Percentiles rank a stretch among this genome's conserved stretches.
phyloP scores from a whole-genome alignment of 2,113 vertebrate species.

The Podilymbus podiceps region DNA sequence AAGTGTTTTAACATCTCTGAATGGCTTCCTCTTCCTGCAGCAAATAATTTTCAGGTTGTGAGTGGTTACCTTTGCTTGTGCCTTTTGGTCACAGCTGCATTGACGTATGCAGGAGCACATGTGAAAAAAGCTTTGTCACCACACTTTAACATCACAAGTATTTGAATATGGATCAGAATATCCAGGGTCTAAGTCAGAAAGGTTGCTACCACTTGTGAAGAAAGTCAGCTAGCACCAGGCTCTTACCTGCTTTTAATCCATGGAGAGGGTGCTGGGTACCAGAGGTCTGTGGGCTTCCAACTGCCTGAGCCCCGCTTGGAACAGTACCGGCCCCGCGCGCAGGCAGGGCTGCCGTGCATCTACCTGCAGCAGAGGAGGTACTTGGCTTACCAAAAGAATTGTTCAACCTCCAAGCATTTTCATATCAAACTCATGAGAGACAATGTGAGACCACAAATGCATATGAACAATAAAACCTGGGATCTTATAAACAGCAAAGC shows the following conservation, averaged over 20 bases:
- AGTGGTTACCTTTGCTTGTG: background rate
- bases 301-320: background rate
- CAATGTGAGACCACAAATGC: background rate
- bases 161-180: background rate
- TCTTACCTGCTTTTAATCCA: background rate
- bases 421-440: background rate
- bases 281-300: background rate
- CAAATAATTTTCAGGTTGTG: background rate
- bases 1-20: background rate
- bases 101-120: background rate
- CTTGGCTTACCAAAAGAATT: background rate
- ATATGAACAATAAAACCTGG: background rate
- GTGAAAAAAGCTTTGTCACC: background rate
- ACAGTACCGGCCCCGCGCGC: fast-evolving
- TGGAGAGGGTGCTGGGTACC: background rate
- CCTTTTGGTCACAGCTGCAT: background rate
- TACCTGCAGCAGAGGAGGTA: background rate
- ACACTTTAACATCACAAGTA: background rate
- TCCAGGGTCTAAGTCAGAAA: background rate
- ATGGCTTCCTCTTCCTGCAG: background rate
- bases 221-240: background rate
- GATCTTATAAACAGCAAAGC: background rate
- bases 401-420: background rate
- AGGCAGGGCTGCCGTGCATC: background rate
- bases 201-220: background rate